A percentile compares a stretch with the other conserved stretches of the same genome.
Conservation (phyloP, 2,113 vertebrate genomes). For the Picathartes gymnocephalus region DNA sequence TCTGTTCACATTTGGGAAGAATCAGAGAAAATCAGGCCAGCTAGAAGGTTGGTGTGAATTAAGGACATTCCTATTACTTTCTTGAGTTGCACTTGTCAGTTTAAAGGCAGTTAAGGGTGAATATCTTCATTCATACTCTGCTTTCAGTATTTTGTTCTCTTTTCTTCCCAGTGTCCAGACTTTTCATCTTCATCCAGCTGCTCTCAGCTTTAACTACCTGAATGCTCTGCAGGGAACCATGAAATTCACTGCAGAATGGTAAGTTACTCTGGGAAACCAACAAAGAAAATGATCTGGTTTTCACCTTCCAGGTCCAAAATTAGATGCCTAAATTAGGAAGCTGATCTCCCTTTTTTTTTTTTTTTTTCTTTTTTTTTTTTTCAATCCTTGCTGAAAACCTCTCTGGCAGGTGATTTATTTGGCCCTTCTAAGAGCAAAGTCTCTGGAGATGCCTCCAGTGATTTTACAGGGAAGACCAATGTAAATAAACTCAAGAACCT, state of each 20-base stretch:
- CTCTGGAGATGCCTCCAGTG: background rate
- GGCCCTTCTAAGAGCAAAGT: background rate
- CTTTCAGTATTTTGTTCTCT: background rate
- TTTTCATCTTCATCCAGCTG: background rate
- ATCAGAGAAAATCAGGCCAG: background rate
- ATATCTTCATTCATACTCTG: background rate
- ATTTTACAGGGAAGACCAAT: background rate
- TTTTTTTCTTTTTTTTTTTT: background rate
- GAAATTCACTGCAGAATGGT: background rate
- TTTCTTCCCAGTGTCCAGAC: background rate
- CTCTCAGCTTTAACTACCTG: background rate
- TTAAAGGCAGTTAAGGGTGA: background rate
- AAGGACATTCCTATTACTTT: background rate
- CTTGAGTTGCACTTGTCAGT: background rate
- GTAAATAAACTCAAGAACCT: background rate
- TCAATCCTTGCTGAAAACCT: background rate
- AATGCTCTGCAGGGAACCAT: background rate
- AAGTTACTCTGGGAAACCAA: background rate
- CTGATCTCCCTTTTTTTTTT: background rate
- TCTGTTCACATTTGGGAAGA: background rate
- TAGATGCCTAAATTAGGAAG: background rate
- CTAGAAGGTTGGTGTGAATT: background rate
- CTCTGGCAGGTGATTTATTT: background rate
- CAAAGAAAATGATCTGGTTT: background rate
- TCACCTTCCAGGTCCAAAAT: background rate